phyloP scores from a whole-genome alignment of 2,888 invertebrate genomes.

The Tribolium freemani region DNA sequence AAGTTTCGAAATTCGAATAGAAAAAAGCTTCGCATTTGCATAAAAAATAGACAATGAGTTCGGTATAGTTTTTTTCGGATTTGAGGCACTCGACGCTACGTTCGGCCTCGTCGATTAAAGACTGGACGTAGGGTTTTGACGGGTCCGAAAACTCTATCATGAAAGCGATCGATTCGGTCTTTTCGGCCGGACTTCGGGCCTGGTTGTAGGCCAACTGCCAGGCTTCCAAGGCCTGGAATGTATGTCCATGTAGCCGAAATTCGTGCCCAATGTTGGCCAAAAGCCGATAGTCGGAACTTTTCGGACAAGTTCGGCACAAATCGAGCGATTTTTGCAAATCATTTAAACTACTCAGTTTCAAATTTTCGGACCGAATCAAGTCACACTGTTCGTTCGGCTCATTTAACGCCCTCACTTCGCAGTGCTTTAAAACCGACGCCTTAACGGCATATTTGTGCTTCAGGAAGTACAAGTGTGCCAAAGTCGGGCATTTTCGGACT shows the following conservation, averaged over 20 bases:
- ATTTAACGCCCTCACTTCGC: constrained; percentile 19
- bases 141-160: constrained; percentile 15
- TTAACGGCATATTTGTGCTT: constrained; percentile 26
- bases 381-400: constrained; percentile 24
- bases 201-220: not conserved
- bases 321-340: constrained; percentile 26
- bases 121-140: not conserved
- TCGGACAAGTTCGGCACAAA: not conserved
- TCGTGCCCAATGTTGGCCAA: constrained; percentile 23
- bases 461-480: constrained; percentile 32
- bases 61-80: too few species aligned
- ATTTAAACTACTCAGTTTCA: constrained; percentile 15
- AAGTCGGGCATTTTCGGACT: not conserved
- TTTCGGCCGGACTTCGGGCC: not conserved
- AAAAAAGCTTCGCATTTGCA: constrained; percentile 18
- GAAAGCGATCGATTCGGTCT: constrained; percentile 8
- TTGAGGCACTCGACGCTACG: too few species aligned
- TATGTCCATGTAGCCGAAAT: constrained; percentile 16
- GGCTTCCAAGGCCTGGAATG: constrained; percentile 4
- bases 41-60: constrained; percentile 3
- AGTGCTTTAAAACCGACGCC: not conserved
- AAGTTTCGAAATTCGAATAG: not conserved
- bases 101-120: too few species aligned
- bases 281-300: not conserved
- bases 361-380: constrained; percentile 20